phyloP scores from a whole-genome alignment of 2,113 vertebrate genomes.

The Festucalex cinctus region DNA sequence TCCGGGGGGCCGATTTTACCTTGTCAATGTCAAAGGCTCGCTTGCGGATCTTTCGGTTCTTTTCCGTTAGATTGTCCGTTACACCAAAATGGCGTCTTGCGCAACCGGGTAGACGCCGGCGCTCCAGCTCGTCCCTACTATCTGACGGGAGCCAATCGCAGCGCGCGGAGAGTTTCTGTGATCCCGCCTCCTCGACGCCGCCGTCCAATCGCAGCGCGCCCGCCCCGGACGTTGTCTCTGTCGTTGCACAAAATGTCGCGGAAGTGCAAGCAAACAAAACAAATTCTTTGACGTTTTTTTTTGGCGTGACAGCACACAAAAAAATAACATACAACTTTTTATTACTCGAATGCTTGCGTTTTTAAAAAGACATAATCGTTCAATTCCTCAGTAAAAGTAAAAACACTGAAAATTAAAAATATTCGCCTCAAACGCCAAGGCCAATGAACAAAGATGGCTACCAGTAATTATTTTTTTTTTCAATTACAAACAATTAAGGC shows the following conservation, averaged over 20 bases:
- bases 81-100: constrained; percentile 77
- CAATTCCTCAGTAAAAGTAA: too few relatives aligned
- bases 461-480: too few relatives aligned
- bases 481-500: too few relatives aligned
- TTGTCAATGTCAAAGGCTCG: constrained; percentile 55
- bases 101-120: constrained; percentile 69
- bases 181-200: background rate
- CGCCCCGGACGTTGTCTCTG: background rate
- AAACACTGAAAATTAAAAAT: too few relatives aligned
- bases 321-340: background rate
- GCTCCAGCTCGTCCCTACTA: constrained; percentile 54
- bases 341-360: too few relatives aligned
- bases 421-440: too few relatives aligned
- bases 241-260: constrained; percentile 64
- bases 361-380: too few relatives aligned
- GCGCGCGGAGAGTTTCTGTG: background rate
- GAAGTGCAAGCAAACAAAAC: constrained; percentile 42
- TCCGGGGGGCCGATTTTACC: constrained; percentile 40
- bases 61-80: constrained; percentile 49
- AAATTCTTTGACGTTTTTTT: constrained; percentile 39
- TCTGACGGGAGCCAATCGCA: constrained; percentile 49
- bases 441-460: too few relatives aligned
- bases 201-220: constrained; percentile 35
- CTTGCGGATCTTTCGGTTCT: constrained; percentile 67
- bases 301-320: background rate